Base-by-base conservation (phyloP, 2,888 invertebrate species). In the Elmis aenea region DNA sequence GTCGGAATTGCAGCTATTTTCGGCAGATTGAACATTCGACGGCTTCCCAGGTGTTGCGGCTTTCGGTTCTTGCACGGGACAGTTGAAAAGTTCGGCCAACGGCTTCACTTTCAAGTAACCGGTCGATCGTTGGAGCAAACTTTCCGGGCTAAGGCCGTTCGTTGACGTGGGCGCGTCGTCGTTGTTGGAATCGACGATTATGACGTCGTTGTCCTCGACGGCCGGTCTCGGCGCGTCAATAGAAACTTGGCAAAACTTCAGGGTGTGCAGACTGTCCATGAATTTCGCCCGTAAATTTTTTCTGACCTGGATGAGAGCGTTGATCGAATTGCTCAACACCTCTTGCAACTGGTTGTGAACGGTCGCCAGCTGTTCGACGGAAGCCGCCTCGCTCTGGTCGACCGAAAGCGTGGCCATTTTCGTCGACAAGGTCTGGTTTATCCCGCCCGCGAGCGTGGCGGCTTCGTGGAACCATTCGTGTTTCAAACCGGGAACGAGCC, bases 391-490 rank as follows among this genome's bases (percentile, higher is more conserved):
- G 23, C 73, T 62, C 52, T 70, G 71, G 34, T 69, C 71, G 47
- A 70, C 71, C 40, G 75, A 76, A 20, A 78, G 55, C 47, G 71
- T 71, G 16, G 71, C 64, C 27, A 78, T 60, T 20, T 74, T 69
- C 10, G 70, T 62, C 12, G 75, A 61, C 3, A 78, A 69, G 58
- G 76, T 77, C 42, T 75, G 73, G 31, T 77, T 67, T 14, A 77
- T 71, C 42, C 76, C 73, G 14, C 74, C 69, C 1, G 77, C 73
- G 48, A 76, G 73, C 28, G 74, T 59, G 15, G 76, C 65, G 44
- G 77, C 77, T 48, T 73, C 76, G 38, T 76, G 69, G 51, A 71
- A 77, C 77, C 77, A 78, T 54, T 77, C 76, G 27, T 66, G 62
- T 42, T 59, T 52, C 26, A 49, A 47, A 23, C 48, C 52, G 3